Conservation (phyloP, 2,888 invertebrate species). For the Eupithecia pulchellata region DNA sequence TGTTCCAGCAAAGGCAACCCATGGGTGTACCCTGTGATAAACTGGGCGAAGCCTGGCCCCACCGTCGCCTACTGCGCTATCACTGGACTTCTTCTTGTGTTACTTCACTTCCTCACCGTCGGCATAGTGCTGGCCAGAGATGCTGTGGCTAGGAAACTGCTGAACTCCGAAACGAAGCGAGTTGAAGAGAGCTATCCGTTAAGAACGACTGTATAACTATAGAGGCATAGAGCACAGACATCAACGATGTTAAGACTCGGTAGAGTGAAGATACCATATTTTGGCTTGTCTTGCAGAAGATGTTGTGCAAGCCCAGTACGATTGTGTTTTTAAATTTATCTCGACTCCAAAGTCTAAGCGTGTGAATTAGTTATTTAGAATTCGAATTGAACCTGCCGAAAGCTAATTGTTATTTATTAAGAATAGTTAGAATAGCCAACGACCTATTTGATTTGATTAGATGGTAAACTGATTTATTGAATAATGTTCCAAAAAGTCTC, state of each 20-base stretch:
- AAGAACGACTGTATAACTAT: conserved; percentile 41
- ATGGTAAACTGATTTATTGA: neutral
- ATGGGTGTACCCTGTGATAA: conserved; percentile 90
- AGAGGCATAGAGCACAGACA: no score
- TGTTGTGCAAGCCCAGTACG: no score
- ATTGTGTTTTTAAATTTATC: no score
- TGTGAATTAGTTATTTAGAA: no score
- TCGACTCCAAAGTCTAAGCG: no score
- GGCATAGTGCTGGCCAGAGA: conserved; percentile 82
- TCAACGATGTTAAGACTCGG: neutral
- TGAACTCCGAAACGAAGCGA: conserved; percentile 52
- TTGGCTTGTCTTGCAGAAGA: neutral
- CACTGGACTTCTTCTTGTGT: conserved; percentile 86
- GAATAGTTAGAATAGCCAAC: neutral
- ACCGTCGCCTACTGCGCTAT: conserved; percentile 86
- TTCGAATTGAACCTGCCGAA: no score
- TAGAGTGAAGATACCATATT: neutral
- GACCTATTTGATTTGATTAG: neutral
- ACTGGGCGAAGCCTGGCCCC: conserved; percentile 89
- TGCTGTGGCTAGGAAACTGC: conserved; percentile 51
- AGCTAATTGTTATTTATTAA: neutral
- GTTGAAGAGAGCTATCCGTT: conserved; percentile 62
- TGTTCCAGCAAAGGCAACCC: conserved; percentile 85
- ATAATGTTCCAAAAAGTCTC: neutral
- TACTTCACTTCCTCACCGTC: conserved; percentile 86